Conservation (phyloP, 2,888 invertebrate genomes). For the Oscheius sp. region DNA sequence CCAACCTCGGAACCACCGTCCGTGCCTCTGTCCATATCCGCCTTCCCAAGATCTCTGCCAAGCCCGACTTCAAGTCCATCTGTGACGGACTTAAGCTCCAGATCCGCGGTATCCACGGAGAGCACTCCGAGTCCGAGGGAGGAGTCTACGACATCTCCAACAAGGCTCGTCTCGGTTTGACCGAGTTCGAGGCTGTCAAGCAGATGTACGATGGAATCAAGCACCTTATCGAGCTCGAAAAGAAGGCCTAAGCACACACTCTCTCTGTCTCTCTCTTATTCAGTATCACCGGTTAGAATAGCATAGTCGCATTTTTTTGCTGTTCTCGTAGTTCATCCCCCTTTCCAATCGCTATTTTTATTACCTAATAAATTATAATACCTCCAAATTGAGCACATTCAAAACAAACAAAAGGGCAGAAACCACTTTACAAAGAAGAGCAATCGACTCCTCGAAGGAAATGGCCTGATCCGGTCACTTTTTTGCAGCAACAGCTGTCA, state of each 20-base stretch:
- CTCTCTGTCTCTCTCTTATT: not conserved
- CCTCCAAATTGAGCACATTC: too few relatives aligned
- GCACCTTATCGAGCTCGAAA: constrained; percentile 72
- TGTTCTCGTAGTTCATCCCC: not conserved
- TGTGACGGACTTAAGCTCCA: constrained; percentile 86
- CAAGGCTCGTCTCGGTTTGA: constrained; percentile 83
- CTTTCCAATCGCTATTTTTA: not conserved
- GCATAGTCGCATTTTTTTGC: constrained; percentile 1
- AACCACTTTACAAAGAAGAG: too few relatives aligned
- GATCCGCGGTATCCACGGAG: constrained; percentile 85
- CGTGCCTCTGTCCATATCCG: constrained; percentile 94
- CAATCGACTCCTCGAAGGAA: not conserved
- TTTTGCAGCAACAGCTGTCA: not conserved
- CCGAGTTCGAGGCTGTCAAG: constrained; percentile 80
- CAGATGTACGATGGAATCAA: constrained; percentile 85
- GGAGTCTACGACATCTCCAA: constrained; percentile 87
- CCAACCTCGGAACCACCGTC: constrained; percentile 82
- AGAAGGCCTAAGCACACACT: constrained; percentile 59
- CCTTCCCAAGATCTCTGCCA: constrained; percentile 80
- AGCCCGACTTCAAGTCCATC: constrained; percentile 78
- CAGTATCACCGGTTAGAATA: constrained; percentile 27
- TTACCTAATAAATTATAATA: not conserved
- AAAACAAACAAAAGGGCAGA: too few relatives aligned
- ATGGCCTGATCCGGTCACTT: constrained; percentile 7
- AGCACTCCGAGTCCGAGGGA: constrained; percentile 95